These are phyloP conservation scores for Heptranchias perlo DNA, from an alignment of 2,113 vertebrate genomes.

Conservation along the genomic window DNA sequence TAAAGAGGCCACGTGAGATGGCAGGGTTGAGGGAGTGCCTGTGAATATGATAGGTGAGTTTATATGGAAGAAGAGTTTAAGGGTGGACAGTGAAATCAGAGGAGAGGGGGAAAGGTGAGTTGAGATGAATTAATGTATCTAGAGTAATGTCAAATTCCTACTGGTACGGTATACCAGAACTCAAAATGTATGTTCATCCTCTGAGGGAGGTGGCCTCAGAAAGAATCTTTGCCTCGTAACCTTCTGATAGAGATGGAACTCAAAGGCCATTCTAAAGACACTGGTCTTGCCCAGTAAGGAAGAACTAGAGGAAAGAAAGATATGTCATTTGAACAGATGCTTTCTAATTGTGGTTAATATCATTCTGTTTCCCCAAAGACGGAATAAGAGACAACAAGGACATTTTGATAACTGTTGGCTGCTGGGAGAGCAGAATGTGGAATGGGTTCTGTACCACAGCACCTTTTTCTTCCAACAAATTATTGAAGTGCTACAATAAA, in stretches of 20 bases:
- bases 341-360: background rate
- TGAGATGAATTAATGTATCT: background rate
- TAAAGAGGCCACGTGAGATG: background rate
- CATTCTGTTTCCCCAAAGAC: background rate
- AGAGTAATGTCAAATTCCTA: background rate
- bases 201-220: background rate
- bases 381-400: background rate
- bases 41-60: background rate
- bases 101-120: background rate
- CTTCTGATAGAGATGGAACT: background rate
- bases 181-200: background rate
- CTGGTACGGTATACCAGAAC: background rate
- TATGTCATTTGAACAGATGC: background rate
- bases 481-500: background rate
- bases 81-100: background rate
- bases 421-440: background rate
- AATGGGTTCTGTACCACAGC: background rate
- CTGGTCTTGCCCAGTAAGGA: background rate
- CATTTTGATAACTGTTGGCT: background rate
- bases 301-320: background rate
- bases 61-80: background rate
- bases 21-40: background rate
- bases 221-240: background rate
- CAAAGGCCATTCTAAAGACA: background rate
- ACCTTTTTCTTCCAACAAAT: background rate